Conservation (phyloP, 1,140 invertebrate genomes). For the Babylonia areolata region DNA sequence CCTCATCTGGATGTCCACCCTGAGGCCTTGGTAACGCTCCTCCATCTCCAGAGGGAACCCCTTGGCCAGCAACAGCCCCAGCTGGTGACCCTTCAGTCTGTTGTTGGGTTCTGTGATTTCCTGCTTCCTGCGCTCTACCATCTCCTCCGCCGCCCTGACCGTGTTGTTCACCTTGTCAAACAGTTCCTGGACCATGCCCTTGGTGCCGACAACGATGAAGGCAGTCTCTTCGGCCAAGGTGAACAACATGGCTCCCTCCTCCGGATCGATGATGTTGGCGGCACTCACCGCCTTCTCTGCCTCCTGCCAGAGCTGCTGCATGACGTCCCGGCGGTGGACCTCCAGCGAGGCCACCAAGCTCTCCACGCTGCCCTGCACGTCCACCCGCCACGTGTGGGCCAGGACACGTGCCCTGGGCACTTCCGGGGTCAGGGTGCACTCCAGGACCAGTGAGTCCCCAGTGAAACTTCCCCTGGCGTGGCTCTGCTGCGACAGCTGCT, state of each 20-base stretch:
- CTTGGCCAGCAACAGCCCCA: constrained; percentile 37
- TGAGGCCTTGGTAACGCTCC: constrained; percentile 39
- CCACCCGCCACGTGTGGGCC: constrained; percentile 40
- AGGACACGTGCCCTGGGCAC: constrained; percentile 41
- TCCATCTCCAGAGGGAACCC: constrained; percentile 40
- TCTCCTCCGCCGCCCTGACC: constrained; percentile 23
- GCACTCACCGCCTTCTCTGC: constrained; percentile 29
- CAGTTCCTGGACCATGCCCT: constrained; percentile 38
- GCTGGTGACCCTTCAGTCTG: constrained; percentile 38
- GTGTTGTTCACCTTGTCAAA: constrained; percentile 39
- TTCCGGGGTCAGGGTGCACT: constrained; percentile 44
- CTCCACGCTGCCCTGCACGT: constrained; percentile 27
- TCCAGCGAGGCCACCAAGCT: constrained; percentile 13
- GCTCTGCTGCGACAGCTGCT: background rate
- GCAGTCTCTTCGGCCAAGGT: constrained; percentile 21
- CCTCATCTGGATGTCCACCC: constrained; percentile 36
- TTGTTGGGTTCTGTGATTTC: constrained; percentile 47
- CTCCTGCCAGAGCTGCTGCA: constrained; percentile 49
- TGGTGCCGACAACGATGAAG: constrained; percentile 48
- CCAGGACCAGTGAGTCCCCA: background rate
- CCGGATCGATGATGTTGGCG: constrained; percentile 32
- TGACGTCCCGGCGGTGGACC: constrained; percentile 26
- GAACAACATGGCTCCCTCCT: constrained; percentile 42
- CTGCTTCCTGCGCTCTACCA: constrained; percentile 45
- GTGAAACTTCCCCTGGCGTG: constrained; percentile 3